Base-by-base conservation (phyloP, 2,888 invertebrate genomes). In the Spicauda simplicius region DNA sequence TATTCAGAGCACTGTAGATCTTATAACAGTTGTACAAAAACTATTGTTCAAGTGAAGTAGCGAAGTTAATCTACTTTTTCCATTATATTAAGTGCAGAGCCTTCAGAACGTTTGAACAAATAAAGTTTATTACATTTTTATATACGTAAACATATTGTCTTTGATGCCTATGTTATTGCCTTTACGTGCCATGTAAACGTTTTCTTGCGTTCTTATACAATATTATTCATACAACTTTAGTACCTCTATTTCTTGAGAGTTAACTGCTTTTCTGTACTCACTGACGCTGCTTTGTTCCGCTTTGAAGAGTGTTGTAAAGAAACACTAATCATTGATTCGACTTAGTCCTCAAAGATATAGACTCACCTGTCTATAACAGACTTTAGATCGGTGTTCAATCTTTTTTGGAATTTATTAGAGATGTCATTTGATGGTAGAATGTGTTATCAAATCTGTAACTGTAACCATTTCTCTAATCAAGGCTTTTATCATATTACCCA, bases 91-190 rank as follows among this genome's bases (percentile, higher is more conserved):
- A 50, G 50, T 50, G 50, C 18, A 50, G 50, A 50, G 18, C 50
- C n/a, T 50, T 50, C 18, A 18, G 50, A 18, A 18, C 16, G 18
- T 18, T 18, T 18, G 16, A 18, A 50, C 50, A 18, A 50, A 50
- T 14, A 18, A 50, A 18, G n/a, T 50, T 50, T 50, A 50, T 50
- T 50, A 50, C 50, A 50, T 50, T 50, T 45, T 50, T 50, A 50
- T 50, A 50, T 18, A 50, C 50, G 50, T 50, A 50, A 50, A 50
- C 50, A 50, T 48, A 48, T 50, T 50, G 50, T 50, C 18, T 50
- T 50, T 50, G 50, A 50, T 50, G 50, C 18, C 50, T 50, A 18
- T 50, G 50, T 50, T 50, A 50, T 50, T 50, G 10, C 50, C 50
- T 18, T 50, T 18, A 50, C 50, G 50, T 50, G 50, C 50, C n/a